A percentile compares a stretch with the other conserved stretches of the same genome.
These are phyloP conservation scores for Nesospiza acunhae DNA, from an alignment of 2,113 vertebrate species.

Conservation along the genomic window DNA sequence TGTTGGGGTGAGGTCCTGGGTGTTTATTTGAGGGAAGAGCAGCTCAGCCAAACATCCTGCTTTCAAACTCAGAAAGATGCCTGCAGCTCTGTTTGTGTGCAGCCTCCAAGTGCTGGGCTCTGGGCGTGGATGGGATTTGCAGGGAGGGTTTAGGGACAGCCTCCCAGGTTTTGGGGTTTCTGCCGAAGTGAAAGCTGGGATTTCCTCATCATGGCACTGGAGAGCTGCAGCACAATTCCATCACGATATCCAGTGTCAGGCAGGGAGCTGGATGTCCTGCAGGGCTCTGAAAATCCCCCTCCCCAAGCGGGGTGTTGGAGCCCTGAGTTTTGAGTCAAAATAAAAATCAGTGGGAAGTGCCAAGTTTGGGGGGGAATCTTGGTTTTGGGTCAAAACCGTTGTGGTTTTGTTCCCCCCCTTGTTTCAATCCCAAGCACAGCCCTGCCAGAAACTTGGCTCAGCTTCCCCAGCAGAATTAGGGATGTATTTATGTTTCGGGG, in stretches of 20 bases:
- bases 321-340: background rate
- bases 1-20: conserved; percentile 83
- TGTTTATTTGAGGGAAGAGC: conserved; percentile 93
- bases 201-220: background rate
- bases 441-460: background rate
- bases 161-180: background rate
- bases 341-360: background rate
- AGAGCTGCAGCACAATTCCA: background rate
- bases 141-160: background rate
- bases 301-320: background rate
- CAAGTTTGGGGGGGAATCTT: background rate
- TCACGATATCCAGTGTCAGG: background rate
- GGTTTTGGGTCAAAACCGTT: background rate
- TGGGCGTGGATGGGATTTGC: background rate
- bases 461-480: background rate
- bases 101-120: background rate
- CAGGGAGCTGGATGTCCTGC: background rate
- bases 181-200: background rate
- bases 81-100: conserved; percentile 62
- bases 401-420: background rate
- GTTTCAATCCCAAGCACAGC: background rate
- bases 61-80: conserved; percentile 74
- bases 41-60: conserved; percentile 91
- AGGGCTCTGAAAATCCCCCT: background rate
- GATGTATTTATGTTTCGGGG: background rate